Conservation (phyloP, 2,113 vertebrate genomes). For the Phaetusa simplex region DNA sequence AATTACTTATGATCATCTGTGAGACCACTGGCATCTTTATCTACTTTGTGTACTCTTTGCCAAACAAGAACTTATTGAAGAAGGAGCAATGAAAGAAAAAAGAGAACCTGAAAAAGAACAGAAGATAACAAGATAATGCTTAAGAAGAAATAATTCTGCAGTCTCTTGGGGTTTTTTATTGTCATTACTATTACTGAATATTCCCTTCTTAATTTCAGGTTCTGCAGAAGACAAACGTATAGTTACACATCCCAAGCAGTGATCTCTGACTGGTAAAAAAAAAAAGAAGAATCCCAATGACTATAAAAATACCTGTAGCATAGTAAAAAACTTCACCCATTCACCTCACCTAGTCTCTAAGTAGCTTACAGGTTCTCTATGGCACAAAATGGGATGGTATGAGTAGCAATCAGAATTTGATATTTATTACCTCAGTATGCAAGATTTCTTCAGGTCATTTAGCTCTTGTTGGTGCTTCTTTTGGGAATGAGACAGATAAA, state of each 20-base stretch:
- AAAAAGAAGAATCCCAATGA: neutral
- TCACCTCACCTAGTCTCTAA: neutral
- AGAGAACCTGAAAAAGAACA: neutral
- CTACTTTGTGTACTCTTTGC: neutral
- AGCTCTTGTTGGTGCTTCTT: neutral
- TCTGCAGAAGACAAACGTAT: neutral
- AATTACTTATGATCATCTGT: neutral
- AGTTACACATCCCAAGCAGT: neutral
- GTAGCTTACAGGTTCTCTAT: neutral
- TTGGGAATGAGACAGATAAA: neutral
- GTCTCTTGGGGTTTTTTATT: neutral
- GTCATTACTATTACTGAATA: neutral
- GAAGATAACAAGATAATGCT: neutral
- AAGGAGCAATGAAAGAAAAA: neutral
- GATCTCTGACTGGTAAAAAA: neutral
- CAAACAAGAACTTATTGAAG: neutral
- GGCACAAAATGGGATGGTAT: neutral
- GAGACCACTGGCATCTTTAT: neutral
- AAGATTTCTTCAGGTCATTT: neutral
- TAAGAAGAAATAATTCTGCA: neutral
- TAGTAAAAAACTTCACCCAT: neutral
- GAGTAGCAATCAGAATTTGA: neutral
- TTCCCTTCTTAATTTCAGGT: neutral
- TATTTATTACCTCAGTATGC: neutral
- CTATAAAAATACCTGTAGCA: neutral